phyloP scores from a whole-genome alignment of 2,113 vertebrate genomes.

The Pyrgilauda ruficollis region DNA sequence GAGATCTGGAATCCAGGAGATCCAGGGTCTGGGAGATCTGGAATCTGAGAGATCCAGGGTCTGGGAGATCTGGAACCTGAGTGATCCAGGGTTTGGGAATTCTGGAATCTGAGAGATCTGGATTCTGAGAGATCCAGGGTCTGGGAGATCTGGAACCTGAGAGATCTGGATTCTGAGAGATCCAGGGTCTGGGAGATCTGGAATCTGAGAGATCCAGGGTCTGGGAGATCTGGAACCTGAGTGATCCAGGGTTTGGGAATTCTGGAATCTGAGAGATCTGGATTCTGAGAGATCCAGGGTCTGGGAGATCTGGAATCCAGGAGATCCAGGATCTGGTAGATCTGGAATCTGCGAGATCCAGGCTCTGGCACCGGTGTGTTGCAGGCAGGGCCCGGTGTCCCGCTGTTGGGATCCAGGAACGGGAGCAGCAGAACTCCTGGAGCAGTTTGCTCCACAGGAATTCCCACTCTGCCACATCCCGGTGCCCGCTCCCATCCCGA shows the following conservation, averaged over 20 bases:
- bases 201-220: rapidly evolving
- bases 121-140: background rate
- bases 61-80: rapidly evolving
- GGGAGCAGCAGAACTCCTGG: background rate
- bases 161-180: too few species aligned
- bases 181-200: background rate
- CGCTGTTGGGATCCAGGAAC: rapidly evolving
- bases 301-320: rapidly evolving
- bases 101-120: rapidly evolving
- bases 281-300: background rate
- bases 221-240: rapidly evolving
- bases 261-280: background rate
- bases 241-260: background rate
- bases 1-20: too few species aligned
- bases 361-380: rapidly evolving
- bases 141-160: rapidly evolving
- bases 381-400: background rate
- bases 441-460: rapidly evolving
- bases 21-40: too few species aligned
- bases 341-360: rapidly evolving
- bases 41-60: rapidly evolving
- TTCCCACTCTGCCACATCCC: background rate
- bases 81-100: background rate
- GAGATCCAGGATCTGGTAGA: rapidly evolving
- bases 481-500: rapidly evolving